These are phyloP conservation scores for Melanerpes formicivorus DNA, from an alignment of 2,113 vertebrate genomes.

Conservation along the genomic window DNA sequence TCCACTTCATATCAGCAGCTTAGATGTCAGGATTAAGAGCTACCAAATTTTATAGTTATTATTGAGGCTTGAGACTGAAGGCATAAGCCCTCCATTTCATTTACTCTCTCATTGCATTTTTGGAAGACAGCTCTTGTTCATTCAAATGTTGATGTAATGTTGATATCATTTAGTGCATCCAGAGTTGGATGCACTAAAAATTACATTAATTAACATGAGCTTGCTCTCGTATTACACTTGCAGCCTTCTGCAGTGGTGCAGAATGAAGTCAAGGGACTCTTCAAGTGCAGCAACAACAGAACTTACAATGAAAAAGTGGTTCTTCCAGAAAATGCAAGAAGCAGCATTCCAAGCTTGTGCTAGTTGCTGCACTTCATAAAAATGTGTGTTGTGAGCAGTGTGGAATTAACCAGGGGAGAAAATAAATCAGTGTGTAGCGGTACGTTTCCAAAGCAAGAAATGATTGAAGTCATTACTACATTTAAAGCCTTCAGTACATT, in stretches of 20 bases:
- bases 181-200: not conserved
- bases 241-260: not conserved
- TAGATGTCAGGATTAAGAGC: not conserved
- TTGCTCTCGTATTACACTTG: not conserved
- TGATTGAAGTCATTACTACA: not conserved
- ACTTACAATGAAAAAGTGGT: not conserved
- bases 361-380: not conserved
- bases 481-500: not conserved
- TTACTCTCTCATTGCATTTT: not conserved
- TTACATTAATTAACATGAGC: not conserved
- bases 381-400: not conserved
- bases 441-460: conserved; percentile 34
- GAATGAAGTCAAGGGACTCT: not conserved
- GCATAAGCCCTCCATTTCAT: not conserved
- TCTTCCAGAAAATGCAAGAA: not conserved
- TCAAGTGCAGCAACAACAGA: not conserved
- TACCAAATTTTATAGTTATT: not conserved
- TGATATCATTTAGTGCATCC: too few relatives aligned
- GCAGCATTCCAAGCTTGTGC: not conserved
- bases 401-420: not conserved
- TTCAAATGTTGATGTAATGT: not conserved
- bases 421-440: not conserved
- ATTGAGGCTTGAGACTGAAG: not conserved
- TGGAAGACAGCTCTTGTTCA: not conserved
- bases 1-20: not conserved